These are phyloP conservation scores for Pachydiplax longipennis DNA, from an alignment of 2,888 invertebrate genomes.

Conservation along the genomic window DNA sequence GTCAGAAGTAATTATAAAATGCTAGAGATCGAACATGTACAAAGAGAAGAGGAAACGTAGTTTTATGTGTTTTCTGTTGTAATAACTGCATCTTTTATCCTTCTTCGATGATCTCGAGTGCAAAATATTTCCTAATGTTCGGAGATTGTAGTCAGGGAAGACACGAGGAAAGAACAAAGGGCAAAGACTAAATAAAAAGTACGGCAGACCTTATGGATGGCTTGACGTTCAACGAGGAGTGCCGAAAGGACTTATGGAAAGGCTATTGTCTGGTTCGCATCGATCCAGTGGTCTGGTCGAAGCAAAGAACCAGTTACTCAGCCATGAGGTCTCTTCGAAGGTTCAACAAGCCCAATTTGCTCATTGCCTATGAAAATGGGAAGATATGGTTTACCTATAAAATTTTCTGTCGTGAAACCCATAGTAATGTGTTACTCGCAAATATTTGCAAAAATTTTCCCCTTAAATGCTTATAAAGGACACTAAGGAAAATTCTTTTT, in stretches of 20 bases:
- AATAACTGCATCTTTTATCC: conserved; percentile 7
- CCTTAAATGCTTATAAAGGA: neutral
- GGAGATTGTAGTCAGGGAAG: neutral
- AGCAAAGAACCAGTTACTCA: neutral
- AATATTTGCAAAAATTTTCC: neutral
- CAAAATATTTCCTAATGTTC: neutral
- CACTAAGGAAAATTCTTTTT: neutral
- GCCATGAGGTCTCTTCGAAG: neutral
- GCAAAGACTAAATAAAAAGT: neutral
- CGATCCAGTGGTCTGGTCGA: neutral
- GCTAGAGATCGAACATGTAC: conserved; percentile 5
- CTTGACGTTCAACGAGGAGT: neutral
- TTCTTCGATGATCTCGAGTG: conserved; percentile 30
- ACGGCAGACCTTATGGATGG: neutral
- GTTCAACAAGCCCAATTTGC: neutral
- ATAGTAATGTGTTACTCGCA: neutral
- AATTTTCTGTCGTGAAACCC: conserved; percentile 4
- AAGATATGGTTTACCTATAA: neutral
- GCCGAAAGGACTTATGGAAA: neutral
- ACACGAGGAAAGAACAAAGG: neutral
- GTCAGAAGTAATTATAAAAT: neutral
- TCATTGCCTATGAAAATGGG: neutral
- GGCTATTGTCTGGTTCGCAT: neutral
- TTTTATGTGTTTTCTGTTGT: conserved; percentile 10
- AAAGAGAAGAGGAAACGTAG: conserved; percentile 12